Evolutionary conservation across 2,888 invertebrate genomes (phyloP).

Genomic region (Drosophila nr. perissopoda): DNA sequence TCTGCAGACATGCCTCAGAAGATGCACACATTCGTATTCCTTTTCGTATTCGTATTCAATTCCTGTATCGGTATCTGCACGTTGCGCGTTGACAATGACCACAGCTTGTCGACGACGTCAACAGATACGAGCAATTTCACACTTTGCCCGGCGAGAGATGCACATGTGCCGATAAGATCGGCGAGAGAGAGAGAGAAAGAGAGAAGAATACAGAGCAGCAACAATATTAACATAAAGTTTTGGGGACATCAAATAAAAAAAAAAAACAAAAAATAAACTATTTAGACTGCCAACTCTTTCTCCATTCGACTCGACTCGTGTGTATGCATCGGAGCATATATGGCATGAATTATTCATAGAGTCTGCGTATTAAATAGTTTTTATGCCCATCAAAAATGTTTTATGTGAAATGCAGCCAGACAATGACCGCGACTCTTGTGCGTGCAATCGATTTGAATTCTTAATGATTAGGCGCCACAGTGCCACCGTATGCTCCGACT

Average conservation of each 20-base stretch:
- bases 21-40: constrained; percentile 11
- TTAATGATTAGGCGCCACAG: constrained; percentile 82
- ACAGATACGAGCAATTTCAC: constrained; percentile 83
- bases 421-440: constrained; percentile 31
- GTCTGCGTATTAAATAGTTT: constrained; percentile 74
- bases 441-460: constrained; percentile 80
- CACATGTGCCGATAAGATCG: constrained; percentile 64
- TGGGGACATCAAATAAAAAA: constrained; percentile 50
- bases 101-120: constrained; percentile 73
- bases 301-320: background rate
- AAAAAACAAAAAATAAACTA: constrained; percentile 3
- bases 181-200: background rate
- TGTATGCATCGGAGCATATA: constrained; percentile 18
- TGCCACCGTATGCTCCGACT: constrained; percentile 64
- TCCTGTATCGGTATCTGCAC: constrained; percentile 40
- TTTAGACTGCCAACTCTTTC: constrained; percentile 36
- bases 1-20: constrained; percentile 60
- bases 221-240: constrained; percentile 70
- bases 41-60: constrained; percentile 17
- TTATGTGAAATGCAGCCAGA: constrained; percentile 65
- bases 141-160: constrained; percentile 66
- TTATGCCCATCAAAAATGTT: constrained; percentile 78
- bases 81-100: constrained; percentile 77
- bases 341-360: constrained; percentile 78
- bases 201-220: background rate